phyloP scores from a whole-genome alignment of 2,888 invertebrate species.

The Polia nebulosa region DNA sequence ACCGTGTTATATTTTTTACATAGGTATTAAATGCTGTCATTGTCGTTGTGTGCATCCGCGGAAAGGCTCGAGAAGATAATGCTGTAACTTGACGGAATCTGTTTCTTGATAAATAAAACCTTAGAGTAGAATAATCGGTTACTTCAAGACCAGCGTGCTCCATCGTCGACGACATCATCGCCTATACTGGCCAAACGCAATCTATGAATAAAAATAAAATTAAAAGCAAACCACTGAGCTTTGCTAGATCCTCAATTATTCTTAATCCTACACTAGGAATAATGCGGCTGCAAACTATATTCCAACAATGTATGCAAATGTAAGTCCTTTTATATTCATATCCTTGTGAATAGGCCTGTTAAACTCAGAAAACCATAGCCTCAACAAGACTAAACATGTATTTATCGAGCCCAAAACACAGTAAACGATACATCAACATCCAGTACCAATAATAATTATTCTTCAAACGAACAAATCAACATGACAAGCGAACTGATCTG shows the following conservation, averaged over 20 bases:
- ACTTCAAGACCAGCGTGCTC: background rate
- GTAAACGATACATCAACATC: slow-evolving; percentile 43
- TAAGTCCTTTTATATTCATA: background rate
- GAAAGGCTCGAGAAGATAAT: background rate
- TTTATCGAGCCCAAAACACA: slow-evolving; percentile 11
- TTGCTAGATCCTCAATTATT: background rate
- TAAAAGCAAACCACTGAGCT: background rate
- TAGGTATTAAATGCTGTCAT: background rate
- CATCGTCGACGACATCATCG: background rate
- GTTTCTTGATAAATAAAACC: background rate
- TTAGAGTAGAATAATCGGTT: no score
- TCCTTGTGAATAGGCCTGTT: slow-evolving; percentile 9
- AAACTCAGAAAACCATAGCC: slow-evolving; percentile 1
- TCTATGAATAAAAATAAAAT: background rate
- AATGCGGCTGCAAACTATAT: background rate
- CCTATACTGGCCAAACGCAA: no score
- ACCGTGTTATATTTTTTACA: background rate
- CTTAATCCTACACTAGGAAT: slow-evolving; percentile 10
- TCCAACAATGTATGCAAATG: slow-evolving; percentile 11
- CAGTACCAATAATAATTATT: slow-evolving; percentile 76
- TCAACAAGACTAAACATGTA: slow-evolving; percentile 28
- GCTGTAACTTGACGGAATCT: background rate
- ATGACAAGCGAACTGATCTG: slow-evolving; percentile 79
- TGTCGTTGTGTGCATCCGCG: background rate
- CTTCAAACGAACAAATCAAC: slow-evolving; percentile 74